phyloP scores from a whole-genome alignment of 23 tunicate species.

The Ciona savignyi region DNA sequence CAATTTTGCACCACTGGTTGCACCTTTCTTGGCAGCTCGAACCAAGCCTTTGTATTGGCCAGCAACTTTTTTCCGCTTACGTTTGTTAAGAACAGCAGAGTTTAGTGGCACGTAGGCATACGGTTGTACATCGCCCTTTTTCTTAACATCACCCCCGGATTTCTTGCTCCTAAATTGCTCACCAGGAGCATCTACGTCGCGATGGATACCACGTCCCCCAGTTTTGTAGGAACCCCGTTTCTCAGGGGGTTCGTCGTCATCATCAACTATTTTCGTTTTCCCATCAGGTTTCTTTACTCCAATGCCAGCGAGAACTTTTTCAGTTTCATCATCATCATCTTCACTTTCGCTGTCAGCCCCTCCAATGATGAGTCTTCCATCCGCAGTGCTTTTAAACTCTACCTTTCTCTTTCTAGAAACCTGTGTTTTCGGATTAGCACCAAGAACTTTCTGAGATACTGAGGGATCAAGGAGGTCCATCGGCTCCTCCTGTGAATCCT shows the following conservation, averaged over 20 bases:
- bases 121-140: conserved; percentile 57
- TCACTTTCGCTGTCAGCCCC: conserved; percentile 32
- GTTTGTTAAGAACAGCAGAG: conserved; percentile 45
- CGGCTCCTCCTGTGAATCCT: conserved; percentile 69
- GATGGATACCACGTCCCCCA: conserved; percentile 77
- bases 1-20: conserved; percentile 40
- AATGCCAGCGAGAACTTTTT: conserved; percentile 19
- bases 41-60: conserved; percentile 75
- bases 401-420: conserved; percentile 4
- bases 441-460: conserved; percentile 44
- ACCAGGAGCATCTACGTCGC: conserved; percentile 27
- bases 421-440: conserved; percentile 12
- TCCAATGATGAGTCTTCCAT: conserved; percentile 73
- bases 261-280: conserved; percentile 11
- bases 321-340: conserved; percentile 19
- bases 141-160: conserved; percentile 63
- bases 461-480: conserved; percentile 68
- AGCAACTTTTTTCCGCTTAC: conserved; percentile 56
- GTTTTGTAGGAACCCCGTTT: conserved; percentile 36
- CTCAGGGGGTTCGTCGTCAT: conserved; percentile 24
- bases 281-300: conserved; percentile 13
- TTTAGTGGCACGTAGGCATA: conserved; percentile 79
- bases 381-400: conserved; percentile 49
- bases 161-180: conserved; percentile 43
- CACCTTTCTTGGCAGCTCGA: conserved; percentile 79